Evolutionary conservation across 2,888 invertebrate genomes (phyloP).

Genomic region (Ceraclea dissimilis): DNA sequence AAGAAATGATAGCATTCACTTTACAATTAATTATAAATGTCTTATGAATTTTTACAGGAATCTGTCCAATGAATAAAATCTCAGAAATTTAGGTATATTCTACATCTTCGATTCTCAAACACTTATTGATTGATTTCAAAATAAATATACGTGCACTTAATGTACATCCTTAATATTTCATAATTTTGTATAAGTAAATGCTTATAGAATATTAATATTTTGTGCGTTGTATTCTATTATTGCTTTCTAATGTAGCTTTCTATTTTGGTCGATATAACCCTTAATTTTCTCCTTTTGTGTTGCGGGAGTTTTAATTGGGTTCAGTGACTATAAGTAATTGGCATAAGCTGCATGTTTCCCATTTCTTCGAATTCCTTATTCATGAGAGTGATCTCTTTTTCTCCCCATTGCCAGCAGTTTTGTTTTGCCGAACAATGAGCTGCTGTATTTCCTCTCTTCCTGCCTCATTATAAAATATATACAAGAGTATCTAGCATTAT

Average conservation of each 20-base stretch:
- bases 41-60: background rate
- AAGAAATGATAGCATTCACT: background rate
- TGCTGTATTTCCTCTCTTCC: background rate
- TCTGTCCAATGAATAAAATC: no score
- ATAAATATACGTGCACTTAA: no score
- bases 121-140: no score
- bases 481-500: no score
- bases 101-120: no score
- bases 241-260: no score
- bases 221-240: no score
- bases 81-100: no score
- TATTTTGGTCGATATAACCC: background rate
- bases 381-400: background rate
- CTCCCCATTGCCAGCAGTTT: background rate
- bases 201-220: no score
- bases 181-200: no score
- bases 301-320: background rate
- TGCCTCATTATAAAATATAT: no score
- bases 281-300: background rate
- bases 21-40: background rate
- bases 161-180: no score
- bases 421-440: background rate
- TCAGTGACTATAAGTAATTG: slow-evolving; percentile 1
- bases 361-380: background rate
- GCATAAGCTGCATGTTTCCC: background rate